These are phyloP conservation scores for Sebastes matsubarae DNA, from an alignment of 2,797 vertebrate genomes.

Conservation along the genomic window DNA sequence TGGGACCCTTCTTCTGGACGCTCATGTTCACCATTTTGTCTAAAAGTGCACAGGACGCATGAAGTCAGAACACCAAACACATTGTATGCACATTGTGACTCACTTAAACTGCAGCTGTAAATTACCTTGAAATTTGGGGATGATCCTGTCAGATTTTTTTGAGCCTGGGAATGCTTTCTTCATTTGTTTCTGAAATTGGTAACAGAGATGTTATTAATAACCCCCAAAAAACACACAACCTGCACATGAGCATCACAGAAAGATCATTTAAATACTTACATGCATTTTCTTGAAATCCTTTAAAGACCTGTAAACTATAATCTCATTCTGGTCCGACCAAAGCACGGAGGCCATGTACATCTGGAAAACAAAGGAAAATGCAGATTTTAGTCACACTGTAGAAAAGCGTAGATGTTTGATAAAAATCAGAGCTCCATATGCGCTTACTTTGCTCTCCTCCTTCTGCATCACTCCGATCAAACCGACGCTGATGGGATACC, in stretches of 20 bases:
- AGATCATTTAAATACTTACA: constrained; percentile 62
- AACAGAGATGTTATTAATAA: no score
- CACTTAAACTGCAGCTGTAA: not conserved
- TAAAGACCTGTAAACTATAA: constrained; percentile 79
- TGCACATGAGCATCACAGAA: not conserved
- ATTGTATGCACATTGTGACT: not conserved
- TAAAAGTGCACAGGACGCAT: constrained; percentile 20
- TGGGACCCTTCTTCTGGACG: constrained; percentile 32
- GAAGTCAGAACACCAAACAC: not conserved
- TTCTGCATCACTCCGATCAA: constrained; percentile 80
- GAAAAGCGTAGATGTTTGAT: not conserved
- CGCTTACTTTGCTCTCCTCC: constrained; percentile 75
- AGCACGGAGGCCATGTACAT: constrained; percentile 80
- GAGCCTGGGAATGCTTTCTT: constrained; percentile 73
- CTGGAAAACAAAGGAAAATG: constrained; percentile 49
- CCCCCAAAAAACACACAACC: no score
- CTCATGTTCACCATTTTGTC: constrained; percentile 36
- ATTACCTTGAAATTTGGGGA: constrained; percentile 79
- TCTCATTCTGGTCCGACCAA: constrained; percentile 82
- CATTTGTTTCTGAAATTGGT: constrained; percentile 69
- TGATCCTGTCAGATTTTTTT: constrained; percentile 64
- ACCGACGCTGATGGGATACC: constrained; percentile 69
- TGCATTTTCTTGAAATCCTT: constrained; percentile 78
- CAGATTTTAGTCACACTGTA: not conserved
- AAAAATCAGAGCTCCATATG: no score